Conservation (phyloP, 2,797 vertebrate species). For the Microhierax caerulescens region DNA sequence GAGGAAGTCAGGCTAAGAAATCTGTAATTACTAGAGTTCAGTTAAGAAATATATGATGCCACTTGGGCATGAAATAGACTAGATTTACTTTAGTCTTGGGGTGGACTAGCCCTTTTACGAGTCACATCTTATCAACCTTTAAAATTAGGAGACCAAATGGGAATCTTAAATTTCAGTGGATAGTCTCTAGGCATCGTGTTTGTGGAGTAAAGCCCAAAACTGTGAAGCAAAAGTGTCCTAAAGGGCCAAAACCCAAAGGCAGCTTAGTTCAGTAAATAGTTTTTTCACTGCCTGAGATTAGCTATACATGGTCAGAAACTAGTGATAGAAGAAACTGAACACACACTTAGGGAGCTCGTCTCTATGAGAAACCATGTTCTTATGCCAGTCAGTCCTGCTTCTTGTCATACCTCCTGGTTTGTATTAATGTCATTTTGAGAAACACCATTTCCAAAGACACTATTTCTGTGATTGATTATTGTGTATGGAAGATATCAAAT, state of each 20-base stretch:
- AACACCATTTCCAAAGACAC: neutral
- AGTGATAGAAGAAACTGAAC: neutral
- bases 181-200: neutral
- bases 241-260: neutral
- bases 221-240: neutral
- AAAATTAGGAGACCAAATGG: neutral
- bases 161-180: neutral
- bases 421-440: neutral
- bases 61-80: neutral
- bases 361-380: neutral
- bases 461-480: neutral
- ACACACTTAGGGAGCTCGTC: neutral
- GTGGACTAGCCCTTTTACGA: neutral
- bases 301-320: neutral
- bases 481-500: neutral
- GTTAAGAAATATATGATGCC: neutral
- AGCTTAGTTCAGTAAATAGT: neutral
- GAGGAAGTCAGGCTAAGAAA: neutral
- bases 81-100: neutral
- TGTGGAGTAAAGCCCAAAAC: neutral
- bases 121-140: neutral
- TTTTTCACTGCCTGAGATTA: neutral
- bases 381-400: neutral
- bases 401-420: neutral
- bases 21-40: neutral